Evolutionary conservation across 2,113 vertebrate genomes (phyloP).

Genomic region (Delphinapterus leucas): DNA sequence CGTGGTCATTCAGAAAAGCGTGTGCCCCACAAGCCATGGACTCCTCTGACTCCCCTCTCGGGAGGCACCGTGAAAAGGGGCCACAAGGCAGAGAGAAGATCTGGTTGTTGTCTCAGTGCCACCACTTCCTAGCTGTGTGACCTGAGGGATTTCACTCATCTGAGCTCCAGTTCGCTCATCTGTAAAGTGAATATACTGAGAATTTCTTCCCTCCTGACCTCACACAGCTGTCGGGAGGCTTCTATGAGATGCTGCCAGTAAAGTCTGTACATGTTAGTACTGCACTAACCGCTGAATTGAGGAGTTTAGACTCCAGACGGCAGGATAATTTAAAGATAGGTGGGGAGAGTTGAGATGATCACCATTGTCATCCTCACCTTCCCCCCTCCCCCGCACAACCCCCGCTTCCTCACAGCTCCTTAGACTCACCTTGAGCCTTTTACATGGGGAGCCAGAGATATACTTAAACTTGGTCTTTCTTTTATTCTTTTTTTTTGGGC

Average conservation of each 20-base stretch:
- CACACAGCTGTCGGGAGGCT: not conserved
- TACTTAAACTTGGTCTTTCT: not conserved
- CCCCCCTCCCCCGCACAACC: fast-evolving
- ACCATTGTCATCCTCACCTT: not conserved
- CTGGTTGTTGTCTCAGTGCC: not conserved
- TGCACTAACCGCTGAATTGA: not conserved
- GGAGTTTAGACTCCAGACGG: not conserved
- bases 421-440: not conserved
- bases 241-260: not conserved
- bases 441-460: not conserved
- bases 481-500: not conserved
- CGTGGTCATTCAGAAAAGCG: not conserved
- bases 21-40: not conserved
- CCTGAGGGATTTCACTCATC: not conserved
- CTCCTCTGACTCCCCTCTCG: not conserved
- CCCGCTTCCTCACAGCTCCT: not conserved
- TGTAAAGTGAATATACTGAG: not conserved
- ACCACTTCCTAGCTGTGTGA: not conserved
- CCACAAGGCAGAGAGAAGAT: not conserved
- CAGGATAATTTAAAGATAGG: not conserved
- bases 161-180: not conserved
- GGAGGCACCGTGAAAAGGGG: not conserved
- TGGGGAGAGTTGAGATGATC: not conserved
- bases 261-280: not conserved
- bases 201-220: not conserved